These are phyloP conservation scores for Nephrotoma guestfalica DNA, from an alignment of 2,888 invertebrate species.

Conservation along the genomic window DNA sequence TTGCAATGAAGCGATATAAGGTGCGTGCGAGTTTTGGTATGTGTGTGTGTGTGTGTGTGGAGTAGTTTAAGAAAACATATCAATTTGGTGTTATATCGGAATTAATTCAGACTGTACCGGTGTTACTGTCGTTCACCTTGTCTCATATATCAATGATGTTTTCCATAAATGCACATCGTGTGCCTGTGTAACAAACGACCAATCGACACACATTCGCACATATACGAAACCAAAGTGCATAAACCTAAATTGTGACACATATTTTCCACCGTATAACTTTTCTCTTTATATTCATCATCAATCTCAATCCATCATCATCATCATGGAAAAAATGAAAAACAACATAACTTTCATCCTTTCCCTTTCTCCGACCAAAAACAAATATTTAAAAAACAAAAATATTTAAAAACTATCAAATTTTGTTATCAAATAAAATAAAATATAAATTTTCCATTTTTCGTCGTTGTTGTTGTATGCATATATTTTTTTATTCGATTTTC, in stretches of 20 bases:
- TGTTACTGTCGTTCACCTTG: neutral
- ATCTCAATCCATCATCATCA: neutral
- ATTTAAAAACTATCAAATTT: neutral
- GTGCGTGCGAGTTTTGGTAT: neutral
- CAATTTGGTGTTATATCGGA: neutral
- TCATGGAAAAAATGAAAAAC: neutral
- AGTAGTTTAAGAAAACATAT: neutral
- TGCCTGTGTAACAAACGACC: too few species aligned
- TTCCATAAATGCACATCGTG: neutral
- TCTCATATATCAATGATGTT: neutral
- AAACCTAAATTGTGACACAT: neutral
- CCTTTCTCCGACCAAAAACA: neutral
- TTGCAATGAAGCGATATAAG: neutral
- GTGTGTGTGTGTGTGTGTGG: neutral
- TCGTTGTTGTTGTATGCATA: neutral
- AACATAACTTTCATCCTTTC: neutral
- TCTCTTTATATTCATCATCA: neutral
- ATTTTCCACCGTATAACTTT: neutral
- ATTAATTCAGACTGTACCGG: too few species aligned
- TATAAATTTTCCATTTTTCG: neutral
- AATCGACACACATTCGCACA: neutral
- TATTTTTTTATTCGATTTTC: neutral
- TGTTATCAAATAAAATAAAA: neutral
- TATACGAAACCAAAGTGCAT: neutral
- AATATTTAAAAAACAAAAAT: neutral